A percentile compares a stretch with the other conserved stretches of the same genome.
phyloP scores from a whole-genome alignment of 2,797 vertebrate species.

The Lutjanus campechanus region DNA sequence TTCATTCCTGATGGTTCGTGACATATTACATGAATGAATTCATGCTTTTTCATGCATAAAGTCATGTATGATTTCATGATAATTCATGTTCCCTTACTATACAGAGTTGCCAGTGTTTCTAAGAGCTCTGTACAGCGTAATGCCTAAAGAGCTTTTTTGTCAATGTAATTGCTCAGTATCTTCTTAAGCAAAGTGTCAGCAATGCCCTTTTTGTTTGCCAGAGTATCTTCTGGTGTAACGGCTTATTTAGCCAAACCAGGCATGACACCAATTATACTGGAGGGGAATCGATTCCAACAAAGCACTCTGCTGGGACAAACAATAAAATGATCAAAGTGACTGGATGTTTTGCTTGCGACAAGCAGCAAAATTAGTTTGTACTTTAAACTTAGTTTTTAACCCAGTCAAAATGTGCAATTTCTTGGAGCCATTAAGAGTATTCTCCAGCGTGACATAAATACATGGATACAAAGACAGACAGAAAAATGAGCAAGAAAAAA shows the following conservation, averaged over 20 bases:
- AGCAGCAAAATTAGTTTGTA: constrained; percentile 48
- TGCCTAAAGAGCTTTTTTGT: constrained; percentile 28
- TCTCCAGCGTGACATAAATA: constrained; percentile 18
- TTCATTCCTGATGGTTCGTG: no score
- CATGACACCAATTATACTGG: constrained; percentile 74
- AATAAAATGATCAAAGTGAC: constrained; percentile 70
- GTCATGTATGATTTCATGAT: no score
- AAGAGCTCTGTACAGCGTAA: constrained; percentile 27
- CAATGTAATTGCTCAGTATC: constrained; percentile 51
- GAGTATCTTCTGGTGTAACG: constrained; percentile 60
- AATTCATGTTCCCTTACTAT: no score
- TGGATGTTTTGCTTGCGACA: constrained; percentile 44
- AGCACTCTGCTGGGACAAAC: constrained; percentile 64
- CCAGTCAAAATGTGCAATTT: constrained; percentile 49
- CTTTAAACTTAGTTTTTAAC: constrained; percentile 55
- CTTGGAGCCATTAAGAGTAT: constrained; percentile 34
- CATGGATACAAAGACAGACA: not conserved
- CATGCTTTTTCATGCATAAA: no score
- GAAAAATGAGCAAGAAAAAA: constrained; percentile 16
- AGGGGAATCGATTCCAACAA: constrained; percentile 70
- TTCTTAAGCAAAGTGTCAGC: constrained; percentile 62
- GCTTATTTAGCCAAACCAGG: constrained; percentile 78
- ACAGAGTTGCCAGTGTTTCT: not conserved
- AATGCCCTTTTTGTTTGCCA: constrained; percentile 58
- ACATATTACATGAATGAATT: no score